Base-by-base conservation (phyloP, 2,888 invertebrate species). In the Catonia carolina region DNA sequence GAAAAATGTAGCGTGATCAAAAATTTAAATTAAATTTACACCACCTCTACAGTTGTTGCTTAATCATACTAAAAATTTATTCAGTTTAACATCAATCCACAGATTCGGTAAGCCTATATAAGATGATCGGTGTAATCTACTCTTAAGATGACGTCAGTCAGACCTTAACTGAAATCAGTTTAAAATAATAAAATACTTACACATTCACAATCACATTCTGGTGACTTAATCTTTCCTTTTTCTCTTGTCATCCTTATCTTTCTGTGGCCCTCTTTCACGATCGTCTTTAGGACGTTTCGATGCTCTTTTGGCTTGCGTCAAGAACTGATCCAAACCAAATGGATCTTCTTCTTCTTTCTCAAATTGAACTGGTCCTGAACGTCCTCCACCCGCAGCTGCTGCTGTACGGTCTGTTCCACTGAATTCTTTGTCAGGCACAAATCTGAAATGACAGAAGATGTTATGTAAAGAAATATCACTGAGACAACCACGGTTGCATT, bases 361-460 rank as follows among this genome's bases (percentile, higher is more conserved):
- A 73, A 98, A 98, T 75, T 97, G 95, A 20, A 99, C 98, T 0
- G 99, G 98, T 0, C 95, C 96, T 8, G 85, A 80, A n/a, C 95
- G 81, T 0, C 82, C 73, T 35, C 79, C 78, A 22, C 71, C 69
- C 45, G 77, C 78, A 22, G 71, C 69, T 45, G 77, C 78, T 37
- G 66, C 66, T 17, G 77, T 73, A 59, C 87, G 78, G 68, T 93
- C 91, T 0, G 93, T 89, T 1, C 98, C 98, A 6, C 89, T 87
- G 68, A 99, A 98, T 69, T 93, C 95, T 69, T 96, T 95, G 74
- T 98, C 97, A 0, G 98, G 96, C 17, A 98, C 95, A 77, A 99
- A 99, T 65, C 94, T 89, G 72, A 1, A 6, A 27, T 6, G 27
- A 27, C 27, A 27, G 6, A 49, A n/a, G n/a, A 35, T 35, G 35